These are phyloP conservation scores for Xiphophorus birchmanni DNA, from an alignment of 2,797 vertebrate genomes.

Conservation along the genomic window DNA sequence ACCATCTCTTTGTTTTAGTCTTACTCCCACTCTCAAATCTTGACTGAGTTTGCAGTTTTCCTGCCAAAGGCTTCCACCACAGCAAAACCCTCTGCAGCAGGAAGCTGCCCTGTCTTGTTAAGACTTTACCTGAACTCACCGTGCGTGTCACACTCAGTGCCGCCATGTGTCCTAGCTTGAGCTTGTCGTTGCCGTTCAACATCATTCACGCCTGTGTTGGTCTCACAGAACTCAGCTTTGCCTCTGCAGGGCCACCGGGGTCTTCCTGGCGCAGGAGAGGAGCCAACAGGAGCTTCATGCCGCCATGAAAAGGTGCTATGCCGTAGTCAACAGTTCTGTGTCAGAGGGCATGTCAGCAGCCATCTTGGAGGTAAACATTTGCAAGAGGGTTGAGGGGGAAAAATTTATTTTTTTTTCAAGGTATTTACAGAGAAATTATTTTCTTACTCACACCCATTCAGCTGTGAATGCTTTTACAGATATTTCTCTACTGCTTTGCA, in stretches of 20 bases:
- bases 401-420: not conserved
- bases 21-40: conserved; percentile 31
- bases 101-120: conserved; percentile 57
- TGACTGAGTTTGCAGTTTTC: conserved; percentile 41
- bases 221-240: conserved; percentile 63
- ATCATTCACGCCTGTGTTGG: conserved; percentile 67
- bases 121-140: conserved; percentile 49
- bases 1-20: conserved; percentile 21
- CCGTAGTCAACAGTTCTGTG: conserved; percentile 91
- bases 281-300: conserved; percentile 89
- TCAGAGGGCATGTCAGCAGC: conserved; percentile 98
- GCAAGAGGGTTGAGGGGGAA: not conserved
- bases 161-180: conserved; percentile 42
- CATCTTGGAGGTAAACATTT: conserved; percentile 89
- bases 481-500: conserved; percentile 31
- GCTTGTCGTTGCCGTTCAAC: conserved; percentile 66
- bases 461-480: conserved; percentile 42
- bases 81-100: conserved; percentile 32
- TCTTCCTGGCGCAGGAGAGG: conserved; percentile 86
- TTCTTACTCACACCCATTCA: not conserved
- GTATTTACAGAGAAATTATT: not conserved
- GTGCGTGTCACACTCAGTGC: conserved; percentile 44
- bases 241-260: conserved; percentile 83
- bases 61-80: conserved; percentile 39
- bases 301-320: conserved; percentile 82